phyloP scores from a whole-genome alignment of 1,140 invertebrate genomes.

The Druon quercuslanigerum region DNA sequence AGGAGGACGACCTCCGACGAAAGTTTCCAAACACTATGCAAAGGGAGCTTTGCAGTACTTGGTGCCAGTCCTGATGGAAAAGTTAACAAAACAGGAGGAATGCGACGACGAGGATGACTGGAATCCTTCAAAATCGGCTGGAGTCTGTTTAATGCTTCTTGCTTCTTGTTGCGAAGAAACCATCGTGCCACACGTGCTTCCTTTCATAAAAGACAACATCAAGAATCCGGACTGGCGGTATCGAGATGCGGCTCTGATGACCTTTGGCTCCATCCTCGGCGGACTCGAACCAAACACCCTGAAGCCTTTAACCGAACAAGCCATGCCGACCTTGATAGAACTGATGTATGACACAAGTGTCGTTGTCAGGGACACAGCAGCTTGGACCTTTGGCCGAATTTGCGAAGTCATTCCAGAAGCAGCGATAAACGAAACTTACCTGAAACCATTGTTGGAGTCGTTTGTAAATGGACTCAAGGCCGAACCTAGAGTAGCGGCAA shows the following conservation, averaged over 20 bases:
- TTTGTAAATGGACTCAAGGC: conserved; percentile 92
- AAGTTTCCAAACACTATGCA: conserved; percentile 94
- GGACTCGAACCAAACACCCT: conserved; percentile 92
- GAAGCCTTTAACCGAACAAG: conserved; percentile 95
- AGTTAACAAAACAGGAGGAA: conserved; percentile 95
- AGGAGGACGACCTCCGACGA: conserved; percentile 91
- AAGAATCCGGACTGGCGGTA: conserved; percentile 95
- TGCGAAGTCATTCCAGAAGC: conserved; percentile 98
- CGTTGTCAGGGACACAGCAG: conserved; percentile 96
- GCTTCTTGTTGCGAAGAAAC: conserved; percentile 98
- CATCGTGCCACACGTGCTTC: conserved; percentile 96
- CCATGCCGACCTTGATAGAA: conserved; percentile 95
- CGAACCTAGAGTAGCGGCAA: conserved; percentile 96
- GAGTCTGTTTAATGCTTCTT: conserved; percentile 99
- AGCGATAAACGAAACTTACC: conserved; percentile 91
- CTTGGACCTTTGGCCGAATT: conserved; percentile 98
- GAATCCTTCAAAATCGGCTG: conserved; percentile 99
- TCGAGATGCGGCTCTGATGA: conserved; percentile 98
- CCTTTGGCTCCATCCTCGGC: conserved; percentile 97
- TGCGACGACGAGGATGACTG: conserved; percentile 99
- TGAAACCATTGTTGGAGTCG: conserved; percentile 91
- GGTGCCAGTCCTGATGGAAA: conserved; percentile 95
- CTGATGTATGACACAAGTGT: conserved; percentile 95
- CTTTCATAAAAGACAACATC: conserved; percentile 98
- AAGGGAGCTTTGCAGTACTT: conserved; percentile 97